Base-by-base conservation (phyloP, 2,113 vertebrate genomes). In the Tichodroma muraria region DNA sequence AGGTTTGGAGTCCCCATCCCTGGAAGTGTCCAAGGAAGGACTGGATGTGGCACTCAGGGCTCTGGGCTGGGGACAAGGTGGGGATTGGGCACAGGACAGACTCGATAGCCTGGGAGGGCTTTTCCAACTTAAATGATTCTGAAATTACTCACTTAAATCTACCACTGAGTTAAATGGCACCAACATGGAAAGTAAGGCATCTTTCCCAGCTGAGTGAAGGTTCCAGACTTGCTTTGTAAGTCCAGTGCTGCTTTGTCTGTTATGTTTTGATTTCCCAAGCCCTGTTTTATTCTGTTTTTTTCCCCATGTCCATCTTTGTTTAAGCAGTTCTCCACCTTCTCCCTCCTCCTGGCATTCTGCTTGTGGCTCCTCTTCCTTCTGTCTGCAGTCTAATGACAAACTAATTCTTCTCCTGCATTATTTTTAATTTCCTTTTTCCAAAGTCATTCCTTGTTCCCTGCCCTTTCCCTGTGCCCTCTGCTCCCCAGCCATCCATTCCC, bases 31-130 rank as follows among this genome's bases (percentile, higher is more conserved):
- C 70, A 35, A 9, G 45, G 45, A 45, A 68, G 24, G 24, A 0
- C 3, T 60, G 45, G 28, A 20, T 1, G n/a, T 68, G 70, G 40
- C 30, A 82, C 38, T 61, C 24, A 31, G 54, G 5, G 47, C 63
- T 35, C 63, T 47, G 30, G 63, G 61, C 61, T 61, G 40, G 40
- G 15, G 47, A 68, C 53, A 76, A 40, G 69, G 38, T 61, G n/a
- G 11, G 13, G 1, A 68, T 3, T 0, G 1, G 53, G 30, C 54
- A 82, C 40, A 42, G 25, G 3, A 14, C 11, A 30, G 47, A 35
- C 17, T 61, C 0, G 0, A 15, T 11, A 10, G 11, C 2, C 31
- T 47, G 10, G 47, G 30, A 37, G 35, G 21, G 11, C 15, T 76
- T 63, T 69, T 37, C 47, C 35, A 63, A 49, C 28, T 35, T 19